Percentiles rank a stretch among this genome's conserved stretches.
Conservation (phyloP, 2,888 invertebrate species). For the Argyresthia albistria region DNA sequence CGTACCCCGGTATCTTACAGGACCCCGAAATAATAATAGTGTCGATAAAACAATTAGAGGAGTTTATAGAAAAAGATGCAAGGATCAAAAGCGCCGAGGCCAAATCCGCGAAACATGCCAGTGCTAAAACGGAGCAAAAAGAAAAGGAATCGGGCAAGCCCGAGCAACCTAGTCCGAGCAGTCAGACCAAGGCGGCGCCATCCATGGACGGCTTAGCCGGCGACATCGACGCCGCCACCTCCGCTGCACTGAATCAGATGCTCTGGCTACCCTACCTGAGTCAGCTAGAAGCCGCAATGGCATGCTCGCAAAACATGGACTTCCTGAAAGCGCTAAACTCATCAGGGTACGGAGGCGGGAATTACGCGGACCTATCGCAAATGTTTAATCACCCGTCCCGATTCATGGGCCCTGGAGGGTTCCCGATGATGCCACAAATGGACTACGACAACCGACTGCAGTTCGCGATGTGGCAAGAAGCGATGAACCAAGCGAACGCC, state of each 20-base stretch:
- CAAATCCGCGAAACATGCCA: constrained; percentile 24
- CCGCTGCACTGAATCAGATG: constrained; percentile 81
- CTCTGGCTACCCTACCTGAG: constrained; percentile 80
- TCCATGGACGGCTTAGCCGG: constrained; percentile 65
- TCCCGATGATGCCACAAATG: constrained; percentile 53
- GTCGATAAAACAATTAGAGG: constrained; percentile 81
- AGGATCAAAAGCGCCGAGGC: constrained; percentile 26
- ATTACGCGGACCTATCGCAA: constrained; percentile 64
- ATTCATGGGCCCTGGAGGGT: constrained; percentile 52
- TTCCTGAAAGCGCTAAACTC: constrained; percentile 71
- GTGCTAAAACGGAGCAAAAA: constrained; percentile 21
- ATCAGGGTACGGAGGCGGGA: constrained; percentile 55
- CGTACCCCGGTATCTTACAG: constrained; percentile 79
- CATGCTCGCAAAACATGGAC: constrained; percentile 70
- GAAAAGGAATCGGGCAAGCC: constrained; percentile 10
- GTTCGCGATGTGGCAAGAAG: constrained; percentile 80
- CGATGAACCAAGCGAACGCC: constrained; percentile 68
- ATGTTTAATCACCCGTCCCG: constrained; percentile 56
- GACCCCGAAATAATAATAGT: constrained; percentile 86
- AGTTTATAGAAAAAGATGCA: constrained; percentile 70
- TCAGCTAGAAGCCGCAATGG: constrained; percentile 74
- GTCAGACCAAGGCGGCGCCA: constrained; percentile 41
- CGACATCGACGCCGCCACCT: constrained; percentile 79
- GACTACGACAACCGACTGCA: constrained; percentile 72
- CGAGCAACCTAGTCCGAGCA: constrained; percentile 9